Conservation (phyloP, 2,113 vertebrate genomes). For the Cinclus mexicanus region DNA sequence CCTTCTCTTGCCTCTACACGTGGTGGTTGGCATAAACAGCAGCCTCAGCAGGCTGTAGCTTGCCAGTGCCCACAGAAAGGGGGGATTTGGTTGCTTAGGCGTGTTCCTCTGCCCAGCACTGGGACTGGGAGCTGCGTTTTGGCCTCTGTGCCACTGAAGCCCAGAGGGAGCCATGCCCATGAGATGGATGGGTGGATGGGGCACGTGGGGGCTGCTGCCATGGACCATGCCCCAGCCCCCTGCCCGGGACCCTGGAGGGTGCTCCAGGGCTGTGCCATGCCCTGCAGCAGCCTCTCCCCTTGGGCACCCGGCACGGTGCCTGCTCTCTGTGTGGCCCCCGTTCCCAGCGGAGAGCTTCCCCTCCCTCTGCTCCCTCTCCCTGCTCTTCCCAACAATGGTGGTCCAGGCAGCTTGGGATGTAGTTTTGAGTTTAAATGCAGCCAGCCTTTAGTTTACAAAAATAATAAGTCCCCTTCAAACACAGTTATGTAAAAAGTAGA, state of each 20-base stretch:
- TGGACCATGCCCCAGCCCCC: rapidly evolving
- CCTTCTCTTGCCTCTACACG: background rate
- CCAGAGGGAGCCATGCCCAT: rapidly evolving
- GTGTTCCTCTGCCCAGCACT: background rate
- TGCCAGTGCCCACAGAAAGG: background rate
- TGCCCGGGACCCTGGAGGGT: background rate
- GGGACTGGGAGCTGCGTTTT: background rate
- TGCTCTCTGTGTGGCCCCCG: constrained; percentile 7
- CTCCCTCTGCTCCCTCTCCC: background rate
- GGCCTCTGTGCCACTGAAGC: rapidly evolving
- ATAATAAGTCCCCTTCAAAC: constrained; percentile 36
- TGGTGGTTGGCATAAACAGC: background rate
- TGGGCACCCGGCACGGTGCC: background rate
- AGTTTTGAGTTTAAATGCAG: constrained; percentile 33
- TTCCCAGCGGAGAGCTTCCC: background rate
- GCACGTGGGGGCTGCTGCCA: background rate
- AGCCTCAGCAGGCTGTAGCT: background rate
- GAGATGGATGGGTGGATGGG: background rate
- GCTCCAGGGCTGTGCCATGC: background rate
- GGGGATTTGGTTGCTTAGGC: background rate
- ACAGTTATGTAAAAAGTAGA: constrained; percentile 37
- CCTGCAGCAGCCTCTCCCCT: background rate
- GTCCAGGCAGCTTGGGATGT: background rate
- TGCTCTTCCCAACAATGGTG: constrained; percentile 8
- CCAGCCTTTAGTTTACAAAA: constrained; percentile 25